These are phyloP conservation scores for Melieria picta DNA, from an alignment of 2,888 invertebrate species.

Conservation along the genomic window DNA sequence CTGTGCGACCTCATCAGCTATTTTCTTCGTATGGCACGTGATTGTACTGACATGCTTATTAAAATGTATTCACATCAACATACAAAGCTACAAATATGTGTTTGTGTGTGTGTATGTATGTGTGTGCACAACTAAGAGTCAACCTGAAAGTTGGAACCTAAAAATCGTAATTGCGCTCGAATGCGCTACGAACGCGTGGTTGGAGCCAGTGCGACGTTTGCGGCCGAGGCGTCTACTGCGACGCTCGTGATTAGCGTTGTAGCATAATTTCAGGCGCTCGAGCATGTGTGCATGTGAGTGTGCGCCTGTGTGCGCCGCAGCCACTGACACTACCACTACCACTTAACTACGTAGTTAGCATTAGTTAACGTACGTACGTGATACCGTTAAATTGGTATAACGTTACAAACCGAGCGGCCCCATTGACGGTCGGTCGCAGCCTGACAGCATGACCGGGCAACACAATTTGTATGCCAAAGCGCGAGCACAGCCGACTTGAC, in stretches of 20 bases:
- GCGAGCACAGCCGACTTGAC: not conserved
- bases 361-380: conserved; percentile 64
- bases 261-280: conserved; percentile 33
- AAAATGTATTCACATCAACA: no score
- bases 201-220: not conserved
- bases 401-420: conserved; percentile 41
- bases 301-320: not conserved
- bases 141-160: conserved; percentile 7
- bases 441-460: not conserved
- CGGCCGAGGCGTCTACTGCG: conserved; percentile 19
- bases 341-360: conserved; percentile 63
- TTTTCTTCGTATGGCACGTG: not conserved
- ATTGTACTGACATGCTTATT: not conserved
- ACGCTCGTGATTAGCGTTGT: conserved; percentile 34
- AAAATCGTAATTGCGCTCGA: conserved; percentile 13
- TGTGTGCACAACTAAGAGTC: no score
- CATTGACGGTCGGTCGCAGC: no score
- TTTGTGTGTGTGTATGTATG: not conserved
- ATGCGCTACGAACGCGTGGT: not conserved
- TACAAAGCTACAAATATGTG: no score
- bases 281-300: not conserved
- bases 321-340: conserved; percentile 22
- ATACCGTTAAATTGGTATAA: conserved; percentile 63
- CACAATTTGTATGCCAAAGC: conserved; percentile 4
- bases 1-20: no score